phyloP scores from a whole-genome alignment of 1,140 invertebrate genomes.

The Neodiprion pinetum region DNA sequence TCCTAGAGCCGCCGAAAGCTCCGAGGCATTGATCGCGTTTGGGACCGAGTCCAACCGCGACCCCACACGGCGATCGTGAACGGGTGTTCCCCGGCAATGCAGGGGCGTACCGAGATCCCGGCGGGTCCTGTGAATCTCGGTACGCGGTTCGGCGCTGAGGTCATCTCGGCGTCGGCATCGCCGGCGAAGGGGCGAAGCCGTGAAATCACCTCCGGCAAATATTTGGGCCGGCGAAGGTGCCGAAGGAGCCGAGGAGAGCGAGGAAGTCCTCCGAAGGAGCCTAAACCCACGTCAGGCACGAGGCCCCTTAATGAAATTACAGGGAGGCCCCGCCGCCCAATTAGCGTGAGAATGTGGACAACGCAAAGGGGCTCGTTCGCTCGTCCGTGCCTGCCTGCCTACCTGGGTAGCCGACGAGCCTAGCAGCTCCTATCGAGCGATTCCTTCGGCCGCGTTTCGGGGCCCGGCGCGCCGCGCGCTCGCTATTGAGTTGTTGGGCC shows the following conservation, averaged over 20 bases:
- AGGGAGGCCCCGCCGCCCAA: constrained; percentile 50
- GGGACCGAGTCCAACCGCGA: constrained; percentile 24
- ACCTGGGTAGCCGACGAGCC: constrained; percentile 7
- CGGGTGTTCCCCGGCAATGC: not conserved
- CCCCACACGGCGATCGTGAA: constrained; percentile 52
- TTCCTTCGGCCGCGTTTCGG: not conserved
- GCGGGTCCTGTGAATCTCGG: too few species aligned
- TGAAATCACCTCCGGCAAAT: constrained; percentile 43
- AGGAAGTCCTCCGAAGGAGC: not conserved
- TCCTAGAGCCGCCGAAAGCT: not conserved
- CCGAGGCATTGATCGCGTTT: not conserved
- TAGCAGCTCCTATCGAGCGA: constrained; percentile 3
- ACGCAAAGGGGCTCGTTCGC: constrained; percentile 28
- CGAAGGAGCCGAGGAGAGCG: not conserved
- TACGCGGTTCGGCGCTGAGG: not conserved
- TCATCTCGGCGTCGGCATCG: not conserved
- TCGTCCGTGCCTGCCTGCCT: constrained; percentile 30
- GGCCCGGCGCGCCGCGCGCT: constrained; percentile 11
- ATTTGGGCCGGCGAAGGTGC: constrained; percentile 35
- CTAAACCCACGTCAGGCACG: constrained; percentile 44
- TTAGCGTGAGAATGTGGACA: constrained; percentile 54
- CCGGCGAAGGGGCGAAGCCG: constrained; percentile 28
- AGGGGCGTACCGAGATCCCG: too few species aligned
- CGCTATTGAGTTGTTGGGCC: constrained; percentile 48
- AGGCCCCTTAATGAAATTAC: constrained; percentile 55